Evolutionary conservation across 2,113 vertebrate species (phyloP).

Genomic region (Cyanocitta stelleri): DNA sequence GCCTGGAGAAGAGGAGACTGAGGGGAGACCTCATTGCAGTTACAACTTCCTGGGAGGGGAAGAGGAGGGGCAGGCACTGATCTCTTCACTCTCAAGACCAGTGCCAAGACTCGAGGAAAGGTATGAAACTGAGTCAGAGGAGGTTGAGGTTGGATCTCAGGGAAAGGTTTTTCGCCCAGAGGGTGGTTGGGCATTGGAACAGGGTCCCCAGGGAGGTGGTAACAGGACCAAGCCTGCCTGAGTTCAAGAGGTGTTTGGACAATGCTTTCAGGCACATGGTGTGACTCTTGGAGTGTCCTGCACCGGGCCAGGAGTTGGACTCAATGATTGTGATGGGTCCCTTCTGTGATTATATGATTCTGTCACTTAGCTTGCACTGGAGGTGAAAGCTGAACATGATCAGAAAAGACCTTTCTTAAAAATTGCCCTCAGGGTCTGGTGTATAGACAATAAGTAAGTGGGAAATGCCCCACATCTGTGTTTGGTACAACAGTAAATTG

Average conservation of each 20-base stretch:
- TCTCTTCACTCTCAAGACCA: not conserved
- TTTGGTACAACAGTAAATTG: not conserved
- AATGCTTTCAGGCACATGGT: not conserved
- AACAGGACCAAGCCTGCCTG: not conserved
- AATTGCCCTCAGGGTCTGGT: not conserved
- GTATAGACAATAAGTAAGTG: not conserved
- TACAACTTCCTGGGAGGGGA: not conserved
- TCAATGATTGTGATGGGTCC: not conserved
- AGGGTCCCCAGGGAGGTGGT: not conserved
- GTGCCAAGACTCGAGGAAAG: not conserved
- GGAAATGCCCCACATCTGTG: not conserved
- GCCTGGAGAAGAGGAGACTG: no score
- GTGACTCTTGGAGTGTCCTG: not conserved
- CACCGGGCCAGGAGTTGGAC: not conserved
- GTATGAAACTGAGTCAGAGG: not conserved
- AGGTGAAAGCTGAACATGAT: not conserved
- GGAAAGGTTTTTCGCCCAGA: not conserved
- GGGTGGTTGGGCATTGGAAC: not conserved
- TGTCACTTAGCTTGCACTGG: not conserved
- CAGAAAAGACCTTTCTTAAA: not conserved
- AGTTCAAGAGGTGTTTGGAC: not conserved
- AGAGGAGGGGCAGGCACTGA: not conserved
- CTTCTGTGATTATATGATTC: not conserved
- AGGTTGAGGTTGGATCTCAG: not conserved
- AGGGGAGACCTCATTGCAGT: not conserved